phyloP scores from a whole-genome alignment of 2,113 vertebrate genomes.

The Sciurus niger region DNA sequence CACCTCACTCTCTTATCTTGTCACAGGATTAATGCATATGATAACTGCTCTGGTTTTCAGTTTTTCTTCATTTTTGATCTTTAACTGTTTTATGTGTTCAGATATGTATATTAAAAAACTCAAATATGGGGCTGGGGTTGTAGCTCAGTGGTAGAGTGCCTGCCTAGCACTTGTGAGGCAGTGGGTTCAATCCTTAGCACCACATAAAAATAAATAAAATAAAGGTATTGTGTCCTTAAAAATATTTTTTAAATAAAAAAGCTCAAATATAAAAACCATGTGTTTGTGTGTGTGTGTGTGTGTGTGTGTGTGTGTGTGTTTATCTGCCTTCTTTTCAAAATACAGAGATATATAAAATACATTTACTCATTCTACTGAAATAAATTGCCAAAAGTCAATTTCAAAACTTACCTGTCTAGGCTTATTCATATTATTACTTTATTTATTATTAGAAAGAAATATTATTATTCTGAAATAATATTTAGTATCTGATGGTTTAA shows the following conservation, averaged over 20 bases:
- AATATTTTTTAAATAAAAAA: too few relatives aligned
- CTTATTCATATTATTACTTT: constrained; percentile 45
- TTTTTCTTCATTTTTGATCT: constrained; percentile 45
- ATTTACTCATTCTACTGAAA: constrained; percentile 20
- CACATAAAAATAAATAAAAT: too few relatives aligned
- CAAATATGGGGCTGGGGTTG: background rate
- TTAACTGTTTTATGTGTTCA: background rate
- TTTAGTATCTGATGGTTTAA: constrained; percentile 20
- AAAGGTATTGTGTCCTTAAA: too few relatives aligned
- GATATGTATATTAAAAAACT: background rate
- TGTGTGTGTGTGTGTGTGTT: too few relatives aligned
- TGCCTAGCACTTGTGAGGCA: too few relatives aligned
- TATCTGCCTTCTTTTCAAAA: background rate
- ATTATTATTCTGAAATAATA: background rate
- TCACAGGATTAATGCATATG: background rate
- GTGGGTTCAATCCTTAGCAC: too few relatives aligned
- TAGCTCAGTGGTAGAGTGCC: too few relatives aligned
- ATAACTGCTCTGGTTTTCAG: background rate
- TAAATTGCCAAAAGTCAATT: constrained; percentile 1
- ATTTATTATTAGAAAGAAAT: constrained; percentile 38
- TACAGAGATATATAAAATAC: background rate
- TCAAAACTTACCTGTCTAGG: background rate
- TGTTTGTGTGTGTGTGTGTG: too few relatives aligned
- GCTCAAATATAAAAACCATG: background rate
- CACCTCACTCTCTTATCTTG: background rate